Percentiles rank a stretch among this genome's conserved stretches.
Conservation (phyloP, 2,113 vertebrate genomes). For the Paracanthobrama guichenoti region DNA sequence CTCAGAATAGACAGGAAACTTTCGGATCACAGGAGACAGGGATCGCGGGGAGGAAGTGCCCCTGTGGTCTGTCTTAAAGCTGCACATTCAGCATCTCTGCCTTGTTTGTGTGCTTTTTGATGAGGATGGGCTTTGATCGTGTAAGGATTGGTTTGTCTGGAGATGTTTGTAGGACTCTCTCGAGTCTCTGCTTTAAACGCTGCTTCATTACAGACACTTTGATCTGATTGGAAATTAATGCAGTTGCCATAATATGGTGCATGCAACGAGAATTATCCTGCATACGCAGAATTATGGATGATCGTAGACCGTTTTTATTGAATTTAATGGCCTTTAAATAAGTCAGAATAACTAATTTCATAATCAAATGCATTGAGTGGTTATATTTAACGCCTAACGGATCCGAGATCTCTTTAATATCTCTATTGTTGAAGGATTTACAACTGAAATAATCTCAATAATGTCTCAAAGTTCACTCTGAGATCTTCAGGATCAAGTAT, state of each 20-base stretch:
- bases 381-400: neutral
- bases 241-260: neutral
- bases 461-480: neutral
- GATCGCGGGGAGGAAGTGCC: too few species aligned
- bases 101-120: too few species aligned
- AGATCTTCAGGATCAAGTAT: too few species aligned
- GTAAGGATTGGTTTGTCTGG: neutral
- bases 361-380: neutral
- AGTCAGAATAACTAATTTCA: neutral
- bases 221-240: conserved; percentile 12
- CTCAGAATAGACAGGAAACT: too few species aligned
- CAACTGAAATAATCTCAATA: neutral
- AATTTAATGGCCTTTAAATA: neutral
- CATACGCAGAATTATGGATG: neutral
- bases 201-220: neutral
- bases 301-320: neutral
- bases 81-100: too few species aligned
- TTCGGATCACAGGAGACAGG: too few species aligned
- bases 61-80: too few species aligned
- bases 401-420: neutral
- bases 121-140: too few species aligned
- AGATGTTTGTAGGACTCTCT: neutral
- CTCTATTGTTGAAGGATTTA: too few species aligned
- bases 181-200: neutral
- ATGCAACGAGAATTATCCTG: neutral